Evolutionary conservation across 1,140 invertebrate genomes (phyloP), one percentile per base, ranked within the genome.

Genomic region (Megalonaias nervosa): DNA sequence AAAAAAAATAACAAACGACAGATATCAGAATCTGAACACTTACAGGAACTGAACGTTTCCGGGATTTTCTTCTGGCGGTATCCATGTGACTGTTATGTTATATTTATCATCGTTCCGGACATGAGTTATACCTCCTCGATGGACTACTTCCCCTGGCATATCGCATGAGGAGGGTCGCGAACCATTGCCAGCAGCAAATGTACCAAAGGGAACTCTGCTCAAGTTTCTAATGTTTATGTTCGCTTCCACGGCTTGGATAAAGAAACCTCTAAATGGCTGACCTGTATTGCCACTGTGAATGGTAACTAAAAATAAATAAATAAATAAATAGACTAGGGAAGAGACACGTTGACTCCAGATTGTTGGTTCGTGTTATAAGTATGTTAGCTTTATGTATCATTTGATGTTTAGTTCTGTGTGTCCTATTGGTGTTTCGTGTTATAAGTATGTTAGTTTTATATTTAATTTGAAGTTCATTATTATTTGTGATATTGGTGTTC

Each of bases 11-110:
- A 48, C 0, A 48, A 48, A 48, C 9, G 38, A 48, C 38, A 48
- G 4, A 6, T 48, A 48, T 6, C 38, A 48, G 11, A 48, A 6
- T 48, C 6, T 48, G 11, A 48, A 6, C 6, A 66, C 75, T 60
- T 67, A 74, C 76, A 78, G 60, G 58, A 78, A 78, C 19, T 78
- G 76, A 23, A 78, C 62, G 26, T 65, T 61, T 73, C 76, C 76
- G 5, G 76, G 76, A 21, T 74, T 69, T 14, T 73, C 67, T 17
- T 66, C 65, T 9, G 76, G 76, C 16, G 76, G 71, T 13, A 78
- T 38, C 76, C 76, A 78, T 57, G 48, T 64, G 6, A 78, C 76
- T 11, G 57, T 57, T 9, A 78, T 66, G 38, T 58, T 56, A 38
- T 56, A 21, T 55, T 64, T 67, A 17, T 11, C 31, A 15, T 26